Evolutionary conservation across 1,140 invertebrate species (phyloP).

Genomic region (Halyomorpha halys): DNA sequence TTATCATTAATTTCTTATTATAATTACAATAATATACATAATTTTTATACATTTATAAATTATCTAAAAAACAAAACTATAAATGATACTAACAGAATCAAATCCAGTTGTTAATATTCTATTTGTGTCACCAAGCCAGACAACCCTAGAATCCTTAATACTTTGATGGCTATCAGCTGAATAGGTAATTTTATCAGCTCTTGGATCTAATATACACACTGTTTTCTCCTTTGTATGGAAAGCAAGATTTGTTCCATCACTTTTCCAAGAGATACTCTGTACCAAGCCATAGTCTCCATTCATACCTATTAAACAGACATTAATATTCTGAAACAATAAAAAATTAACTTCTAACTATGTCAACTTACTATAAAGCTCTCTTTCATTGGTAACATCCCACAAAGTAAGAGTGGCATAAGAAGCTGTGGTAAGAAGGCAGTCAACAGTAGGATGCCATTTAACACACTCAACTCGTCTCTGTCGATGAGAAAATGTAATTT

Average conservation of each 20-base stretch:
- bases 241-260: conserved; percentile 63
- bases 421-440: conserved; percentile 69
- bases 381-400: conserved; percentile 74
- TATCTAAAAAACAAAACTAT: background rate
- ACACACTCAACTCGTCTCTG: conserved; percentile 75
- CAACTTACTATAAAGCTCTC: conserved; percentile 63
- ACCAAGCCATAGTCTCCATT: conserved; percentile 72
- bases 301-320: conserved; percentile 45
- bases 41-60: too few species aligned
- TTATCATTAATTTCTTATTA: background rate
- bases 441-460: conserved; percentile 76
- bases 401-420: conserved; percentile 70
- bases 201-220: conserved; percentile 68
- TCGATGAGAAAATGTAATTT: conserved; percentile 68
- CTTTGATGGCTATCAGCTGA: conserved; percentile 67
- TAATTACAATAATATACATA: too few species aligned
- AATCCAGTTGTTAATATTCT: conserved; percentile 71
- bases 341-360: background rate
- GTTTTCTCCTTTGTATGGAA: conserved; percentile 72
- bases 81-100: conserved; percentile 36
- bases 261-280: conserved; percentile 73
- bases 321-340: background rate
- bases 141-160: conserved; percentile 79
- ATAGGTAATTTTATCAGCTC: conserved; percentile 49
- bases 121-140: conserved; percentile 76